Conservation (phyloP, 2,113 vertebrate genomes). For the Donacobius atricapilla region DNA sequence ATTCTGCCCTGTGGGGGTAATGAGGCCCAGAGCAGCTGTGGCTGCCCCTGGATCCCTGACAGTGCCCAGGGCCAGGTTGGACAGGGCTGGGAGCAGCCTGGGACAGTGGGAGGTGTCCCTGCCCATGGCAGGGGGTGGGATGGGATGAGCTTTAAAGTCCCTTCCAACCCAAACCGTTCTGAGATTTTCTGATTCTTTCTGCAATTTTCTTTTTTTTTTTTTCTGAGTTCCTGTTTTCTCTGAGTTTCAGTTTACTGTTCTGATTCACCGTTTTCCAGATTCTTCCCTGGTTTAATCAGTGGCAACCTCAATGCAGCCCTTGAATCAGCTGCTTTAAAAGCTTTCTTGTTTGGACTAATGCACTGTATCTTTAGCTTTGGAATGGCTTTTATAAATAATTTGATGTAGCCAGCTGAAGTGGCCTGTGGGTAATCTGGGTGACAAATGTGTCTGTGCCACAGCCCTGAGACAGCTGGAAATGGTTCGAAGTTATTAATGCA, state of each 20-base stretch:
- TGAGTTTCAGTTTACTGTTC: neutral
- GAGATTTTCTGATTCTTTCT: neutral
- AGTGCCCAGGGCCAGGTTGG: neutral
- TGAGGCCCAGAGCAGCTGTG: neutral
- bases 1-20: neutral
- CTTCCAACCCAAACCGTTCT: neutral
- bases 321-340: neutral
- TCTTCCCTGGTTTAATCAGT: neutral
- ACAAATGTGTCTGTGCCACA: neutral
- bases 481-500: neutral
- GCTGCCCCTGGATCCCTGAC: neutral
- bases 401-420: neutral
- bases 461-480: conserved; percentile 6
- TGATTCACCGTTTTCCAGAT: neutral
- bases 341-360: conserved; percentile 8
- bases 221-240: neutral
- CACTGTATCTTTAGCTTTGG: neutral
- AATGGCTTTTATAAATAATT: conserved; percentile 34
- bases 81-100: rapidly evolving
- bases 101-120: rapidly evolving
- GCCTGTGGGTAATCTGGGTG: neutral
- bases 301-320: neutral
- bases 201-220: neutral
- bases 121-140: neutral
- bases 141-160: neutral